Evolutionary conservation across 1,140 invertebrate species (phyloP).

Genomic region (Leptestheria dahalacensis): DNA sequence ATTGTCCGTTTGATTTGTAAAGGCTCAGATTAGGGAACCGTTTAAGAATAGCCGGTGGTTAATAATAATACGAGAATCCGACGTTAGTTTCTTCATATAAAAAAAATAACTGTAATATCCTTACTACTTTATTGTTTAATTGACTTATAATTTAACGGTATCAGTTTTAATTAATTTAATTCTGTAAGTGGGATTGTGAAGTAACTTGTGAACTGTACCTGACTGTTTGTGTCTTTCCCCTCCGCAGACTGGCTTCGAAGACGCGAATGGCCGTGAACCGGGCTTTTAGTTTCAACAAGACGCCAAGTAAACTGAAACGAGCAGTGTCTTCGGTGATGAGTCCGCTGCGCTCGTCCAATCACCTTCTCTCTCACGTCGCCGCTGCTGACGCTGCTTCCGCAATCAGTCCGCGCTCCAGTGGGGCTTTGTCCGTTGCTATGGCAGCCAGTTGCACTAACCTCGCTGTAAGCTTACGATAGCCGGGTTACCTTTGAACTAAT

Average conservation of each 20-base stretch:
- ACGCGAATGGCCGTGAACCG: conserved; percentile 27
- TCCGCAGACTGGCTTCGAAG: conserved; percentile 25
- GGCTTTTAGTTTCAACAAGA: conserved; percentile 87
- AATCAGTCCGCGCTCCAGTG: not conserved
- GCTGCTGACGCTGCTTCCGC: conserved; percentile 56
- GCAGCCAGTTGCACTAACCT: conserved; percentile 6
- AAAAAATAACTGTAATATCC: not conserved
- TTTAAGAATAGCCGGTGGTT: too few relatives aligned
- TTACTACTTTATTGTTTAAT: conserved; percentile 10
- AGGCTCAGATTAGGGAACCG: too few relatives aligned
- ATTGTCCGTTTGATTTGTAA: too few relatives aligned
- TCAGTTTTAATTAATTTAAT: too few relatives aligned
- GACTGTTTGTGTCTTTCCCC: too few relatives aligned
- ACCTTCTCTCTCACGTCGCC: conserved; percentile 39
- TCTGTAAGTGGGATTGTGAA: too few relatives aligned
- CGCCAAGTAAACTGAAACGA: conserved; percentile 77
- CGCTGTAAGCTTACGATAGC: not conserved
- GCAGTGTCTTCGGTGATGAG: conserved; percentile 91
- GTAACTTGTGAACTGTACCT: too few relatives aligned
- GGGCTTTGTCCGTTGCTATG: not conserved
- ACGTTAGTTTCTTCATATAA: too few relatives aligned
- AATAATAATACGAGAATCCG: too few relatives aligned
- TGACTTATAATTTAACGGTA: conserved; percentile 18
- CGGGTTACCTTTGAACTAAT: too few relatives aligned
- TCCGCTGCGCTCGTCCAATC: conserved; percentile 25